Base-by-base conservation (phyloP, 2,797 vertebrate genomes). In the Paramormyrops hopkinsi region DNA sequence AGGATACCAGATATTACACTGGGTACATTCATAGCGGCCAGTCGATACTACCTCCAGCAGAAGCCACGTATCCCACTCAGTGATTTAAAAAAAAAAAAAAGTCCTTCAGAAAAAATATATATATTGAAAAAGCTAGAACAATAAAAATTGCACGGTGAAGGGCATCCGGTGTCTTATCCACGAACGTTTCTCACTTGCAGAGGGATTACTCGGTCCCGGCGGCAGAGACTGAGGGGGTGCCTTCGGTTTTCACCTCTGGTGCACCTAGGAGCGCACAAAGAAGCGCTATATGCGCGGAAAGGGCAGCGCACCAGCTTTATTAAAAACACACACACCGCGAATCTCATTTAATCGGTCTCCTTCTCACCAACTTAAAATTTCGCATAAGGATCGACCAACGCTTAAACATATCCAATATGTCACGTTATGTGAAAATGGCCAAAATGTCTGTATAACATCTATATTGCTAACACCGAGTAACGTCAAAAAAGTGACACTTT, bases 181-280 rank as follows among this genome's bases (percentile, higher is more conserved):
- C 29, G 29, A 37, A 37, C 4, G 33, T 17, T 17, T 7, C 69
- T 14, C 14, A 37, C 11, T 17, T 37, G 69, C 69, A 37, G 29
- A 41, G 33, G 59, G 22, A 65, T 65, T 65, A 29, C 25, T 2
- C 7, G 56, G 56, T 62, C n/a, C 56, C n/a, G n/a, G 56, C 2
- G 59, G 59, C 59, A 65, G 56, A 56, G 2, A 65, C 9, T 6
- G 33, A 37, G 29, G 2, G 33, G 12, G 29, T 17, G 14, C 14
- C 4, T 29, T 54, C 25, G 9, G 19, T 4, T 19, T 33, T 22
- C 54, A 59, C 19, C 54, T 59, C 92, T 22, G 89, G 89, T 54
- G 37, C 91, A 87, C 88, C 86, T 79, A 89, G 62, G 82, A 33
- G 90, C 91, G 93, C 94, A 96, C 95, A 96, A 96, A 96, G 95